Conservation (phyloP, 2,797 vertebrate species). For the Sandelia bainsii region DNA sequence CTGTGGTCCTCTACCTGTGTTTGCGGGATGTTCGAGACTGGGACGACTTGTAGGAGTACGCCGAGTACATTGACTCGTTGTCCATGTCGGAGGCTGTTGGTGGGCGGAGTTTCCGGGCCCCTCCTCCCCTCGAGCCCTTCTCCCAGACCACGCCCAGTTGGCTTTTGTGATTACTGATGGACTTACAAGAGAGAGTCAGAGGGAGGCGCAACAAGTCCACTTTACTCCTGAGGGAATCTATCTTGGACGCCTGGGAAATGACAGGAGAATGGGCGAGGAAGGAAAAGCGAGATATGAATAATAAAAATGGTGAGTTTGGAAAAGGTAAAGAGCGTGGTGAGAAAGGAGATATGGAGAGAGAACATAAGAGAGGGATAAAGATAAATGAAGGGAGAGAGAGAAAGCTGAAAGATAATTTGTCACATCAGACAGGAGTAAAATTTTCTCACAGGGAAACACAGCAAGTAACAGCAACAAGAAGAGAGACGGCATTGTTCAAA, state of each 20-base stretch:
- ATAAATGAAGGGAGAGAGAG: conserved; percentile 20
- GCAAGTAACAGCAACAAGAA: conserved; percentile 36
- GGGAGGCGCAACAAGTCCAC: conserved; percentile 95
- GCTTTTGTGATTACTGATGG: conserved; percentile 81
- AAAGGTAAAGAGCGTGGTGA: not conserved
- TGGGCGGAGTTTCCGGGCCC: conserved; percentile 72
- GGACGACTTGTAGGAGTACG: conserved; percentile 93
- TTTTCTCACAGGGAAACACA: conserved; percentile 36
- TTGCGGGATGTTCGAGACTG: conserved; percentile 92
- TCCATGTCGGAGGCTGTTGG: conserved; percentile 88
- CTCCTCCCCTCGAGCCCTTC: conserved; percentile 72
- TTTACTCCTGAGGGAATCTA: conserved; percentile 98
- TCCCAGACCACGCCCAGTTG: conserved; percentile 88
- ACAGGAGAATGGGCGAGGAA: not conserved
- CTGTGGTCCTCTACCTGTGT: conserved; percentile 84
- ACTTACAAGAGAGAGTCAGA: conserved; percentile 88
- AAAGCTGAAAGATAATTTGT: conserved; percentile 47
- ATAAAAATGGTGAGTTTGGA: not conserved
- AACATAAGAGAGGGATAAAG: not conserved
- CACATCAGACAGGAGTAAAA: conserved; percentile 53
- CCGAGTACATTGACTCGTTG: conserved; percentile 93
- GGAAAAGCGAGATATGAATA: not conserved
- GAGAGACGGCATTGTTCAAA: conserved; percentile 60
- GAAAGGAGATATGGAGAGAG: not conserved
- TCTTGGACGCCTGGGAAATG: conserved; percentile 87